Conservation (phyloP, 1,140 invertebrate species). For the Anastrepha ludens region DNA sequence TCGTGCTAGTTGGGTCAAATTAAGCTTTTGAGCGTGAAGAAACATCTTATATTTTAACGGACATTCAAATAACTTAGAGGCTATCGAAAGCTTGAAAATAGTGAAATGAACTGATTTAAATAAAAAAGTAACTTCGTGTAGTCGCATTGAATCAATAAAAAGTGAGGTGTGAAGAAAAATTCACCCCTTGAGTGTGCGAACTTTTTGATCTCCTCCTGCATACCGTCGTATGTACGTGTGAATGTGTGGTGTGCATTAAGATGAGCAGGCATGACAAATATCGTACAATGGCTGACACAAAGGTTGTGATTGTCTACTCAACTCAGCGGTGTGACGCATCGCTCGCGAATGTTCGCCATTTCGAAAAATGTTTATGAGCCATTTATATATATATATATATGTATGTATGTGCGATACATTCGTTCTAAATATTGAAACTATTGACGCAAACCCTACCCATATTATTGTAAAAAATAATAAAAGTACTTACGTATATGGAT, state of each 20-base stretch:
- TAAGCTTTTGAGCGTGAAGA: too few species aligned
- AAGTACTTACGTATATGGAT: not conserved
- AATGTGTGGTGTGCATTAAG: not conserved
- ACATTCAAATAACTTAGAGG: too few species aligned
- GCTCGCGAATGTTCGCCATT: not conserved
- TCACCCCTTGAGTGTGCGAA: too few species aligned
- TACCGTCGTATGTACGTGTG: not conserved
- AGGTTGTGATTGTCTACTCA: not conserved
- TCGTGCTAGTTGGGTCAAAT: too few species aligned
- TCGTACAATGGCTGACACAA: not conserved
- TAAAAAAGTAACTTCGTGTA: too few species aligned
- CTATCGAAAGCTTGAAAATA: too few species aligned
- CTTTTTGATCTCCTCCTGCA: not conserved
- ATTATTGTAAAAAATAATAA: not conserved
- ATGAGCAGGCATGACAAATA: not conserved
- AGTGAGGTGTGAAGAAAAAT: too few species aligned
- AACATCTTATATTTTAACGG: too few species aligned
- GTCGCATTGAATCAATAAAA: too few species aligned
- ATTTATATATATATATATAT: not conserved
- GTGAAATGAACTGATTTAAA: too few species aligned
- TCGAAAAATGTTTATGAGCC: not conserved
- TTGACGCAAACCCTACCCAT: not conserved
- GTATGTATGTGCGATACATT: too few species aligned
- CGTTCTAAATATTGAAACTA: not conserved
- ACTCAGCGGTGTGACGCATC: not conserved